A percentile compares a stretch with the other conserved stretches of the same genome.
phyloP scores from a whole-genome alignment of 2,113 vertebrate genomes.

The Datnioides undecimradiatus region DNA sequence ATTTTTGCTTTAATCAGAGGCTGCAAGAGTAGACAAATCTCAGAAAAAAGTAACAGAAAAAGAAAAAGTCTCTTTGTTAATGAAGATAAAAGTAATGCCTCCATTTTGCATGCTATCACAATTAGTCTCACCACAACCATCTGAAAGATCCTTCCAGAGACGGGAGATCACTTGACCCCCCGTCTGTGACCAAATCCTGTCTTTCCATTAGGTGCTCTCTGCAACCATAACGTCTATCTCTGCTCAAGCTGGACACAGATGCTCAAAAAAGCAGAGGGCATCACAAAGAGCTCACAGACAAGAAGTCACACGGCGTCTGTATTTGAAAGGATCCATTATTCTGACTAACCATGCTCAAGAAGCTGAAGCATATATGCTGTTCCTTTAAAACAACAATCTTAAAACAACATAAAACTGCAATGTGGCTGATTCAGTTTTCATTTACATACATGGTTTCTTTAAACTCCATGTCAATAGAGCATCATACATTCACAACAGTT shows the following conservation, averaged over 20 bases:
- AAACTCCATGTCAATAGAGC: not conserved
- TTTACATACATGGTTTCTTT: constrained; percentile 1
- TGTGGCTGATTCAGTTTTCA: not conserved
- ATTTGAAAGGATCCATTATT: constrained; percentile 76
- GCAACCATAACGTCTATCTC: constrained; percentile 73
- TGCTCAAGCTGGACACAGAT: constrained; percentile 67
- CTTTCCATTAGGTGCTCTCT: constrained; percentile 74
- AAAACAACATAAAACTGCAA: constrained; percentile 46
- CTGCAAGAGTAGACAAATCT: constrained; percentile 54
- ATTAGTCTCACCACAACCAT: constrained; percentile 82
- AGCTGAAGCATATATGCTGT: constrained; percentile 44
- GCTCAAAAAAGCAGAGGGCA: constrained; percentile 67
- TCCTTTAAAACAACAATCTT: constrained; percentile 30
- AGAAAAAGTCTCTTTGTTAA: constrained; percentile 82
- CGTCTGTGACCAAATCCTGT: constrained; percentile 69
- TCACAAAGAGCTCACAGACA: constrained; percentile 75
- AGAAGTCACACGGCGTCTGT: constrained; percentile 67
- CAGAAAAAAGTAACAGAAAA: constrained; percentile 50
- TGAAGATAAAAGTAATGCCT: constrained; percentile 80
- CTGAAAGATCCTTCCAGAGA: constrained; percentile 73
- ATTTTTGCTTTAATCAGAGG: constrained; percentile 57
- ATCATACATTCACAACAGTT: not conserved
- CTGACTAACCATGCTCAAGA: constrained; percentile 29
- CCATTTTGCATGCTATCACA: constrained; percentile 82
- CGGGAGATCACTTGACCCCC: constrained; percentile 80